phyloP scores from a whole-genome alignment of 2,888 invertebrate genomes.

The Glaucopsyche alexis region DNA sequence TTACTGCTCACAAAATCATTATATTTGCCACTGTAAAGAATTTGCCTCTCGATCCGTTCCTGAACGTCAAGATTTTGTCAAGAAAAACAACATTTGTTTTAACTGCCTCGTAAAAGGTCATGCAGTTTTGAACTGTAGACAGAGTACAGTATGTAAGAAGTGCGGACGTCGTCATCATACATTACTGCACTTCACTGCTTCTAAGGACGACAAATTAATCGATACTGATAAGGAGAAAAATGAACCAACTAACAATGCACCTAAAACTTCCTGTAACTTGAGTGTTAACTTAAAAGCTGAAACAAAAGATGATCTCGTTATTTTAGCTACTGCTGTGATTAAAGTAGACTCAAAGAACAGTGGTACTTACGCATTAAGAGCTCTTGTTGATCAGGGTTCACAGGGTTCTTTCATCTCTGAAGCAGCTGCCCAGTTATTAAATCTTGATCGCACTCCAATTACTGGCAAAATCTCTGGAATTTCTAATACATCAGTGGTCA shows the following conservation, averaged over 20 bases:
- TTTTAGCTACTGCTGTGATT: slow-evolving; percentile 38
- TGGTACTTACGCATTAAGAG: slow-evolving; percentile 34
- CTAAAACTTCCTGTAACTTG: slow-evolving; percentile 8
- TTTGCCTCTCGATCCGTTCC: slow-evolving; percentile 32
- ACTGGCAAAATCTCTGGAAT: slow-evolving; percentile 39
- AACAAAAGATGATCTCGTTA: slow-evolving; percentile 30
- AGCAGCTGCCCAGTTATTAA: slow-evolving; percentile 35
- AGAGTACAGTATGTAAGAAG: slow-evolving; percentile 35
- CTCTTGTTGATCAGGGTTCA: slow-evolving; percentile 40
- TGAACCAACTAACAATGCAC: not conserved
- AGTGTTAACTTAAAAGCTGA: slow-evolving; percentile 34
- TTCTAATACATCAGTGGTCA: slow-evolving; percentile 35
- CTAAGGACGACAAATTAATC: not conserved
- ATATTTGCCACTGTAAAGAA: slow-evolving; percentile 38
- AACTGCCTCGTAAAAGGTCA: slow-evolving; percentile 38
- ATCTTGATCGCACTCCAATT: slow-evolving; percentile 34
- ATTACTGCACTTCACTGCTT: slow-evolving; percentile 19
- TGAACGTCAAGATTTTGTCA: slow-evolving; percentile 36
- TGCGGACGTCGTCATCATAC: slow-evolving; percentile 39
- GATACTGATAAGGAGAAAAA: slow-evolving; percentile 19
- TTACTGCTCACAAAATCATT: slow-evolving; percentile 34
- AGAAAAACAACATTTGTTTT: slow-evolving; percentile 37
- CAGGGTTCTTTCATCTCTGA: slow-evolving; percentile 40
- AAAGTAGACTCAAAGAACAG: slow-evolving; percentile 31
- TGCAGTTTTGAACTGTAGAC: slow-evolving; percentile 17